Conservation (phyloP, 2,888 invertebrate genomes). For the Plutella xylostella region DNA sequence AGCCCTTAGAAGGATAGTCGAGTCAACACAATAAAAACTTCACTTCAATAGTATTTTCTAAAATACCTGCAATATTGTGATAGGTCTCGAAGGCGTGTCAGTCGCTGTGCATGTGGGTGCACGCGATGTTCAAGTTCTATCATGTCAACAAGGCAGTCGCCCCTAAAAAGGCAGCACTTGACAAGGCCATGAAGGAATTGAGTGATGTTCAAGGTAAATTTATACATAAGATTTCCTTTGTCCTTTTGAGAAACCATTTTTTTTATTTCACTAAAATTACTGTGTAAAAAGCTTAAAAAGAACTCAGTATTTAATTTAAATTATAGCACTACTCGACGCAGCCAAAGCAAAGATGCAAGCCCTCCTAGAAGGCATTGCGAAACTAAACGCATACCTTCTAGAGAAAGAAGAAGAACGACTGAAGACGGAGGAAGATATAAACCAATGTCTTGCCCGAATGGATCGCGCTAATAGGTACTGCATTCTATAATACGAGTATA, state of each 20-base stretch:
- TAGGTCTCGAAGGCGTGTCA: slow-evolving; percentile 84
- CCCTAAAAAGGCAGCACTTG: slow-evolving; percentile 89
- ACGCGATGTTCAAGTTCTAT: slow-evolving; percentile 94
- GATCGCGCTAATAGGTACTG: slow-evolving; percentile 81
- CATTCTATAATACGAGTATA: no score
- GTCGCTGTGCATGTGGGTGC: slow-evolving; percentile 89
- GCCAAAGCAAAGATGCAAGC: slow-evolving; percentile 85
- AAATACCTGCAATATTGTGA: no score
- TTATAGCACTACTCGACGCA: slow-evolving; percentile 69
- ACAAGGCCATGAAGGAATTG: slow-evolving; percentile 77
- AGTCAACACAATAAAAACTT: no score
- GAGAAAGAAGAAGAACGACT: slow-evolving; percentile 79
- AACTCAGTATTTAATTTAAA: no score
- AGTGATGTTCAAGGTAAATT: slow-evolving; percentile 73
- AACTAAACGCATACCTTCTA: slow-evolving; percentile 76
- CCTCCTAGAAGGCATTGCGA: slow-evolving; percentile 81
- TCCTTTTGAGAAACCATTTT: no score
- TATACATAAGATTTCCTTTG: no score
- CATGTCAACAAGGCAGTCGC: slow-evolving; percentile 85
- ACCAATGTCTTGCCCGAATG: slow-evolving; percentile 81
- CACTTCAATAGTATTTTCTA: no score
- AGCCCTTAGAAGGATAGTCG: no score
- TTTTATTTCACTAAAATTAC: no score
- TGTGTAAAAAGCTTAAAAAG: no score
- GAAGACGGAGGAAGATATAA: slow-evolving; percentile 80